These are phyloP conservation scores for Malachius bipustulatus DNA, from an alignment of 2,888 invertebrate genomes.

Conservation along the genomic window DNA sequence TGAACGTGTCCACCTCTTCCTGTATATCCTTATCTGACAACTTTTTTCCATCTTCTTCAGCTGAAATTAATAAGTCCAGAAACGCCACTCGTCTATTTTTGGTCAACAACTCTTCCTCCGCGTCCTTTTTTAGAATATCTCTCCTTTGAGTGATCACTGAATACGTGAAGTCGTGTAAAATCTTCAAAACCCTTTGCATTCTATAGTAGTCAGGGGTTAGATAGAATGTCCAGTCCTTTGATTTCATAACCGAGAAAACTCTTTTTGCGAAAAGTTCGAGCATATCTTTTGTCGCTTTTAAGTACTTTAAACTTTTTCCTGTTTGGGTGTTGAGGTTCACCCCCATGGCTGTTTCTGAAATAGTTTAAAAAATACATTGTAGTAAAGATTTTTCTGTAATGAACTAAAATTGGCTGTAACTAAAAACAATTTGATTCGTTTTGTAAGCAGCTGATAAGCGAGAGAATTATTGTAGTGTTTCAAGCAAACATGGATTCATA, in stretches of 20 bases:
- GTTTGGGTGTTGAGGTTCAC: background rate
- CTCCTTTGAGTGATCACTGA: background rate
- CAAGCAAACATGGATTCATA: too few relatives aligned
- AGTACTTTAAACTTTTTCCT: background rate
- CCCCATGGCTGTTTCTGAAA: constrained; percentile 1
- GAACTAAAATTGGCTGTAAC: too few relatives aligned
- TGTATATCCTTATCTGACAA: background rate
- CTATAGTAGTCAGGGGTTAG: background rate
- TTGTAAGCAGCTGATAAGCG: too few relatives aligned
- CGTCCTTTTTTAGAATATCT: background rate
- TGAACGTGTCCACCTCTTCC: constrained; percentile 1
- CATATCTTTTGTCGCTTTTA: background rate
- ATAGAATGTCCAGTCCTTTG: background rate
- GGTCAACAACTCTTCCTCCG: background rate
- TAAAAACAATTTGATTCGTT: too few relatives aligned
- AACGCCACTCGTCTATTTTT: background rate
- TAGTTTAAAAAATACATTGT: background rate
- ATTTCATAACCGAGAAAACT: background rate
- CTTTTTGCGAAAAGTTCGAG: background rate
- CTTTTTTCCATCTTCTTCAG: background rate
- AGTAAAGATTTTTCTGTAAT: too few relatives aligned
- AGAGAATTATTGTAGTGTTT: too few relatives aligned
- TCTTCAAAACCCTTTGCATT: background rate
- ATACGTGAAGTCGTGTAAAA: background rate
- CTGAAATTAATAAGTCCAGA: constrained; percentile 1